Evolutionary conservation across 2,113 vertebrate genomes (phyloP).

Genomic region (Embiotoca jacksoni): DNA sequence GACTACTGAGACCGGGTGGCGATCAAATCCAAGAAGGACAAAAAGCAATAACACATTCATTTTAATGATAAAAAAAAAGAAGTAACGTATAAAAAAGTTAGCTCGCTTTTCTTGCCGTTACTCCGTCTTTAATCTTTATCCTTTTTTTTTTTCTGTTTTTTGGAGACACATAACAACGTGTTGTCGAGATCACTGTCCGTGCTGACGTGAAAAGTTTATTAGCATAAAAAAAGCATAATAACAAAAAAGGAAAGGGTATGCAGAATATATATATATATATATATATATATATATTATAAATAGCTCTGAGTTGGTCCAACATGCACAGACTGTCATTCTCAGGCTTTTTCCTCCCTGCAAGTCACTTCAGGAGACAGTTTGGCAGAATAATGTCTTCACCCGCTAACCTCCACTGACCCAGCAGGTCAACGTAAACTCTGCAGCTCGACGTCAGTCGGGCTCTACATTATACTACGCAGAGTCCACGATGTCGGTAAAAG

Average conservation of each 20-base stretch:
- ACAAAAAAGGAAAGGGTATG: too few species aligned
- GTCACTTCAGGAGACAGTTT: neutral
- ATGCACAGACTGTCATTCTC: constrained; percentile 1
- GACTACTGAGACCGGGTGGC: neutral
- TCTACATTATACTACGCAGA: neutral
- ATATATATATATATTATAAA: too few species aligned
- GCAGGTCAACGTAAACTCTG: constrained; percentile 1
- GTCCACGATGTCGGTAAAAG: neutral
- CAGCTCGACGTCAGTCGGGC: neutral
- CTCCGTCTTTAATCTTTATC: too few species aligned
- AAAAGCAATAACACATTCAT: too few species aligned
- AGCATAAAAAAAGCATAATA: too few species aligned
- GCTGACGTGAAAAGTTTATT: neutral
- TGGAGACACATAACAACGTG: neutral
- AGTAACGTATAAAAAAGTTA: too few species aligned
- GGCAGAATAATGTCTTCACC: constrained; percentile 9
- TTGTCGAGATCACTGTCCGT: too few species aligned
- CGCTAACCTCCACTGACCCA: constrained; percentile 3
- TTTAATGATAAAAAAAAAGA: too few species aligned
- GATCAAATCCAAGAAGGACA: too few species aligned
- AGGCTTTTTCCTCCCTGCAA: neutral
- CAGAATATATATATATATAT: too few species aligned
- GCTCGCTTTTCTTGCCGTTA: too few species aligned
- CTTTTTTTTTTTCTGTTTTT: too few species aligned
- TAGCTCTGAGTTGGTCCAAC: neutral